A percentile compares a stretch with the other conserved stretches of the same genome.
phyloP scores from a whole-genome alignment of 53 echinoderm and acorn worm genomes.

The Echinometra lucunter region DNA sequence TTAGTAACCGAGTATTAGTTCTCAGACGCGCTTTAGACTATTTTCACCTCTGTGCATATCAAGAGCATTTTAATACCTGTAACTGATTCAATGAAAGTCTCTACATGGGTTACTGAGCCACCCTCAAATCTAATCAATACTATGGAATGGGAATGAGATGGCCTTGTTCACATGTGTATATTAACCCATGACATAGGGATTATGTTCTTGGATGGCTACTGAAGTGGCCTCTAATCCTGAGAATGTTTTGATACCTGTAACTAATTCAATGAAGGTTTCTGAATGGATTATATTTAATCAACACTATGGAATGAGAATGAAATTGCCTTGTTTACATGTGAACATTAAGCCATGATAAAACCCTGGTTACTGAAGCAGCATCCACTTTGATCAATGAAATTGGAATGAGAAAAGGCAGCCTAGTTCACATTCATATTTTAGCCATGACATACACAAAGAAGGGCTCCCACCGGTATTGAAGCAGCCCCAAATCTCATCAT shows the following conservation, averaged over 20 bases:
- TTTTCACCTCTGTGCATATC: not conserved
- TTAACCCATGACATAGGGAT: not conserved
- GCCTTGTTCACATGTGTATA: not conserved
- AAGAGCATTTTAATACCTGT: not conserved
- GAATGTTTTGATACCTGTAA: no score
- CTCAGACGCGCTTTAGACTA: not conserved
- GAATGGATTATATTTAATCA: not conserved
- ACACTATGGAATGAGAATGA: not conserved
- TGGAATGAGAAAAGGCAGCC: not conserved
- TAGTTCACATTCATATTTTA: not conserved
- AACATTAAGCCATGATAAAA: not conserved
- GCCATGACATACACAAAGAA: not conserved
- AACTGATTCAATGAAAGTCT: conserved; percentile 16
- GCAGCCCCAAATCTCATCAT: not conserved
- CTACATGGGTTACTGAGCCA: not conserved
- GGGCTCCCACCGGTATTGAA: not conserved
- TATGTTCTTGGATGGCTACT: not conserved
- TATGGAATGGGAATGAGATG: not conserved
- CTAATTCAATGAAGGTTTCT: not conserved
- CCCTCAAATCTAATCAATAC: not conserved
- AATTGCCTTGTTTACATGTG: not conserved
- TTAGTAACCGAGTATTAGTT: not conserved
- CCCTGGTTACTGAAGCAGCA: not conserved
- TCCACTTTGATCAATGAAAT: not conserved
- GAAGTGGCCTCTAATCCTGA: not conserved